A percentile compares a stretch with the other conserved stretches of the same genome.
Evolutionary conservation across 1,140 invertebrate genomes (phyloP).

Genomic region (Musca domestica): DNA sequence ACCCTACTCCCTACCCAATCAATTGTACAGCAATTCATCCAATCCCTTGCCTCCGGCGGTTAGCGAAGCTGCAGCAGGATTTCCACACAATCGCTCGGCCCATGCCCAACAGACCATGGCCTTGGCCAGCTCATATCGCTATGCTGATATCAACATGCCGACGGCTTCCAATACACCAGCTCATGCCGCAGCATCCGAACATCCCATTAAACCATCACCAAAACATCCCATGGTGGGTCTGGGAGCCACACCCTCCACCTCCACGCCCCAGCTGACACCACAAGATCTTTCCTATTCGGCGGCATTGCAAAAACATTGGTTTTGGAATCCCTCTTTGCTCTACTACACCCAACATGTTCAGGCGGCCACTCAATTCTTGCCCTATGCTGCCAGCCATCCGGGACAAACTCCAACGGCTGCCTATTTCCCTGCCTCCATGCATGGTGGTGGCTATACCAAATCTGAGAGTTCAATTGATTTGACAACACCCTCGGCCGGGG

Average conservation of each 20-base stretch:
- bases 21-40: constrained; percentile 25
- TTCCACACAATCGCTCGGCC: neutral
- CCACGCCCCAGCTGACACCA: constrained; percentile 33
- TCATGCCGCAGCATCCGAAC: neutral
- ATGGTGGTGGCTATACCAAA: constrained; percentile 32
- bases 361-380: constrained; percentile 41
- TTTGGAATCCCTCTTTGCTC: constrained; percentile 50
- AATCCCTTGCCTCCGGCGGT: neutral
- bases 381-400: constrained; percentile 28
- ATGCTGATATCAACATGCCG: neutral
- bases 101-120: neutral
- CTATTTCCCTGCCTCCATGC: constrained; percentile 19
- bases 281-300: constrained; percentile 43
- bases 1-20: constrained; percentile 30
- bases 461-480: constrained; percentile 50
- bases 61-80: neutral
- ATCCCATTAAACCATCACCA: constrained; percentile 39
- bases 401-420: constrained; percentile 8
- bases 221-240: constrained; percentile 28
- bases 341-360: constrained; percentile 49
- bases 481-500: constrained; percentile 30
- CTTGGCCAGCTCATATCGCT: neutral
- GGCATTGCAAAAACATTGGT: constrained; percentile 49
- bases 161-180: neutral
- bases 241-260: constrained; percentile 10